Conservation (phyloP, 2,113 vertebrate species). For the Otocyon megalotis region DNA sequence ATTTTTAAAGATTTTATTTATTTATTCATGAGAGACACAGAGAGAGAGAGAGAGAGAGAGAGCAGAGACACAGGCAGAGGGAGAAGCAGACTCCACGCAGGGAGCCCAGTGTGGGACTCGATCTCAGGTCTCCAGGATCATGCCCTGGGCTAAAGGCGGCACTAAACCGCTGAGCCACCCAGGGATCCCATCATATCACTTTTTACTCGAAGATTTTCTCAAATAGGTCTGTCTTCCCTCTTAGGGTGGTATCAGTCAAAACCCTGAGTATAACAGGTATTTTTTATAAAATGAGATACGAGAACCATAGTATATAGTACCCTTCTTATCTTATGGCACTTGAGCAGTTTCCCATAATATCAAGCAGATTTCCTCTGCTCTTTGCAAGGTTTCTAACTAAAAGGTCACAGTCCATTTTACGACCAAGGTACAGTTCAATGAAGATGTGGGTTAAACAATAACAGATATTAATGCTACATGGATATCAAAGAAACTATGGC, state of each 20-base stretch:
- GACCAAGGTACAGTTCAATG: neutral
- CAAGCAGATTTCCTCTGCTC: neutral
- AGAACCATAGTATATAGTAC: neutral
- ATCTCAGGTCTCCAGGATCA: too few species aligned
- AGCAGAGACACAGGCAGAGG: too few species aligned
- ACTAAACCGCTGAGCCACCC: too few species aligned
- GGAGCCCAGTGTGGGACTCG: too few species aligned
- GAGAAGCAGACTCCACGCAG: too few species aligned
- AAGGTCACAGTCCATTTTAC: neutral
- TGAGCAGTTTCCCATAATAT: neutral
- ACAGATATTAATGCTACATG: neutral
- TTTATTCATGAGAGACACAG: too few species aligned
- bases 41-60: too few species aligned
- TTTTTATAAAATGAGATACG: constrained; percentile 8
- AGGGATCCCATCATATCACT: neutral
- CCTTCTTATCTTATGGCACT: neutral
- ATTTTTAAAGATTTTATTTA: too few species aligned
- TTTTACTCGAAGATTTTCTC: neutral
- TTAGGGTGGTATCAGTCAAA: neutral
- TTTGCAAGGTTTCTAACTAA: constrained; percentile 26
- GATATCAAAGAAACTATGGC: neutral
- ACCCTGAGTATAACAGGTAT: neutral
- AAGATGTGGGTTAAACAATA: neutral
- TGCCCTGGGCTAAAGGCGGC: too few species aligned
- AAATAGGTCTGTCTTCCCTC: neutral